Percentiles rank a stretch among this genome's conserved stretches.
Evolutionary conservation across 2,797 vertebrate genomes (phyloP).

Genomic region (Holocentrus rufus): DNA sequence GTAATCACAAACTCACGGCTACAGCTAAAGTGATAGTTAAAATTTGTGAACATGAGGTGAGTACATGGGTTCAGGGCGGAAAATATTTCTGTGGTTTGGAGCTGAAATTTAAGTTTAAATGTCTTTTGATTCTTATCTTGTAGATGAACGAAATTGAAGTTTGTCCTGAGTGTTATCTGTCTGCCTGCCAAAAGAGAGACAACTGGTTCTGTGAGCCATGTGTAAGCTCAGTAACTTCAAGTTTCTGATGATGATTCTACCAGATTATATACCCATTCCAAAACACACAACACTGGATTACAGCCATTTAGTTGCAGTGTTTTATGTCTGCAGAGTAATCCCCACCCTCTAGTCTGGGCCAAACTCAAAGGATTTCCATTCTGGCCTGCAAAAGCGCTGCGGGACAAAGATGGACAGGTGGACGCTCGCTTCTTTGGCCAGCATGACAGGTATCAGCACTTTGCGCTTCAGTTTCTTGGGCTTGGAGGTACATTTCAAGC

Average conservation of each 20-base stretch:
- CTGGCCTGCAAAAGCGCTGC: conserved; percentile 98
- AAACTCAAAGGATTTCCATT: conserved; percentile 99
- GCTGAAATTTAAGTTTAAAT: not conserved
- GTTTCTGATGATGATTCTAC: conserved; percentile 35
- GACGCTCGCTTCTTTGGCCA: conserved; percentile 99
- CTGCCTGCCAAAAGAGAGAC: conserved; percentile 99
- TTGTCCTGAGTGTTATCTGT: conserved; percentile 98
- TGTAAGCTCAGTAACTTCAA: conserved; percentile 84
- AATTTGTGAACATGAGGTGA: conserved; percentile 99
- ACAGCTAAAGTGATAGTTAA: conserved; percentile 99
- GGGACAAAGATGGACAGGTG: conserved; percentile 98
- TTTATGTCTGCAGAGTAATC: conserved; percentile 90
- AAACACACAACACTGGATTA: conserved; percentile 22
- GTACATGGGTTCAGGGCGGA: conserved; percentile 47
- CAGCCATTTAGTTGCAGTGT: conserved; percentile 42
- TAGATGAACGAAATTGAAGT: conserved; percentile 99
- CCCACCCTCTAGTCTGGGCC: conserved; percentile 97
- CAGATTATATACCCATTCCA: conserved; percentile 32
- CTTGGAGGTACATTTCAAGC: not conserved
- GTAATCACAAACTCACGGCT: conserved; percentile 98
- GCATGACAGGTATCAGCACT: conserved; percentile 89
- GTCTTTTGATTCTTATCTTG: conserved; percentile 61
- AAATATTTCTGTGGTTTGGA: not conserved
- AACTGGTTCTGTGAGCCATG: conserved; percentile 99
- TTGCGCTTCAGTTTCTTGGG: conserved; percentile 12